These are phyloP conservation scores for Limonius californicus DNA, from an alignment of 1,140 invertebrate genomes.

Conservation along the genomic window DNA sequence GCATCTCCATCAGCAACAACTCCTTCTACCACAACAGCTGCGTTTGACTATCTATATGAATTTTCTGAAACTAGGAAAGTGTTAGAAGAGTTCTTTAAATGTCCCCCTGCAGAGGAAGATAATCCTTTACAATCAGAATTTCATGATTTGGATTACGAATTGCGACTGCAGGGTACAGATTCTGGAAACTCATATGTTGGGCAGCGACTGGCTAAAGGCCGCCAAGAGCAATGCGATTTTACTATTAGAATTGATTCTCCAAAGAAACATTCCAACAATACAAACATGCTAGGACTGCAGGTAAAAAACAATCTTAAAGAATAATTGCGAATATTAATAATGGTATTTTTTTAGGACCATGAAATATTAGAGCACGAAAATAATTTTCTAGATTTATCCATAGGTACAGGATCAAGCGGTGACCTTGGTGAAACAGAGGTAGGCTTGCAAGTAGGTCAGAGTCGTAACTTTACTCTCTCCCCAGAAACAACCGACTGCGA, in stretches of 20 bases:
- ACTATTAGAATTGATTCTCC: slow-evolving; percentile 51
- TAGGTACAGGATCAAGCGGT: slow-evolving; percentile 65
- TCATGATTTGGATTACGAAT: slow-evolving; percentile 78
- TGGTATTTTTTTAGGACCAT: slow-evolving; percentile 45
- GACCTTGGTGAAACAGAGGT: slow-evolving; percentile 66
- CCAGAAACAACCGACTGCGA: slow-evolving; percentile 95
- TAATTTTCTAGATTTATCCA: slow-evolving; percentile 60
- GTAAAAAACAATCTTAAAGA: slow-evolving; percentile 33
- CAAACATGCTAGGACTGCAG: slow-evolving; percentile 53
- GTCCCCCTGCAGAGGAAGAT: slow-evolving; percentile 60
- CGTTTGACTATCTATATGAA: slow-evolving; percentile 84
- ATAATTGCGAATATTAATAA: neutral
- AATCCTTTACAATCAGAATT: slow-evolving; percentile 46
- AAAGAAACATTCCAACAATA: slow-evolving; percentile 52
- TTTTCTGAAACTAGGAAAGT: slow-evolving; percentile 89
- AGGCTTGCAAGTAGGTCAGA: slow-evolving; percentile 60
- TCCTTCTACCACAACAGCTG: slow-evolving; percentile 48
- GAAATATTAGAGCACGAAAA: slow-evolving; percentile 57
- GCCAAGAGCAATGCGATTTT: slow-evolving; percentile 39
- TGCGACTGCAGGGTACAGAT: slow-evolving; percentile 59
- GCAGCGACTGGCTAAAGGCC: slow-evolving; percentile 67
- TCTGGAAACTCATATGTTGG: slow-evolving; percentile 75
- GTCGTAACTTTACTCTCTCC: slow-evolving; percentile 81
- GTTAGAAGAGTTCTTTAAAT: slow-evolving; percentile 87
- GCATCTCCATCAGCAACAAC: slow-evolving; percentile 26